phyloP scores from a whole-genome alignment of 2,888 invertebrate species.

The Lycophotia porphyrea region DNA sequence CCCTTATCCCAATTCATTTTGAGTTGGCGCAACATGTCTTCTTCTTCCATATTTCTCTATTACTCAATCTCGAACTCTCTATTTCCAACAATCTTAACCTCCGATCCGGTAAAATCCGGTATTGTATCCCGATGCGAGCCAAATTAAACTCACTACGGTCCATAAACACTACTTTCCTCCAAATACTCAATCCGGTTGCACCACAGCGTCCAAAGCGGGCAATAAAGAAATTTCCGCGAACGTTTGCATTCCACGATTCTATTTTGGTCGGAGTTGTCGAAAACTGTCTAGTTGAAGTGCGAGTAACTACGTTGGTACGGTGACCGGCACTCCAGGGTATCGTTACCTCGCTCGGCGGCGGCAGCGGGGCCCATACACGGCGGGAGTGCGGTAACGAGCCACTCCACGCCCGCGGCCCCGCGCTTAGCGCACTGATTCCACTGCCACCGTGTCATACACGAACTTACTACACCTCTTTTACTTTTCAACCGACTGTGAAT shows the following conservation, averaged over 20 bases:
- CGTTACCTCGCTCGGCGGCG: conserved; percentile 63
- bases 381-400: conserved; percentile 76
- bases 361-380: conserved; percentile 54
- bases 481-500: conserved; percentile 56
- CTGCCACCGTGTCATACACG: conserved; percentile 53
- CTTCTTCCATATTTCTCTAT: no score
- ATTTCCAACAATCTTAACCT: not conserved
- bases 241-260: conserved; percentile 48
- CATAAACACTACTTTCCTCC: conserved; percentile 21
- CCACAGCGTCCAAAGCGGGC: conserved; percentile 34
- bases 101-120: not conserved
- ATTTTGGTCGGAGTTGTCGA: conserved; percentile 58
- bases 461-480: conserved; percentile 46
- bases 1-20: no score
- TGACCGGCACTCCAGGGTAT: conserved; percentile 65
- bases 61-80: no score
- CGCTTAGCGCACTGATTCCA: conserved; percentile 69
- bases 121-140: not conserved
- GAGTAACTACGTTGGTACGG: conserved; percentile 60
- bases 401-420: conserved; percentile 69
- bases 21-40: no score
- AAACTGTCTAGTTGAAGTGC: conserved; percentile 59
- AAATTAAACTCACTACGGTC: conserved; percentile 3
- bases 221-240: conserved; percentile 55
- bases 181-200: conserved; percentile 30